phyloP scores from a whole-genome alignment of 2,888 invertebrate genomes.

The Rotaria sp. region DNA sequence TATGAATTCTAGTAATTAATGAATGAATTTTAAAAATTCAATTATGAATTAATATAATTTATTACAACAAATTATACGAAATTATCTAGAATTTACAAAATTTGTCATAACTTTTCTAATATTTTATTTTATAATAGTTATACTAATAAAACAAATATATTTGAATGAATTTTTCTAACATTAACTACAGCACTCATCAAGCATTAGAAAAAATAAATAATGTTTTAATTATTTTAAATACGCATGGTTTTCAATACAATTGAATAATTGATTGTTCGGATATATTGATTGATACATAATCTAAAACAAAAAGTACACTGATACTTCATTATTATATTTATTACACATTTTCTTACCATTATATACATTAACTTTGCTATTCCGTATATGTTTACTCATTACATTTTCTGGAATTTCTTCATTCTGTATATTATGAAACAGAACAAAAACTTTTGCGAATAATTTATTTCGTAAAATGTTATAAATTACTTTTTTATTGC shows the following conservation, averaged over 20 bases:
- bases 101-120: too few species aligned
- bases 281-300: not conserved
- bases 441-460: not conserved
- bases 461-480: not conserved
- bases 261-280: not conserved
- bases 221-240: not conserved
- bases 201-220: not conserved
- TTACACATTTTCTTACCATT: not conserved
- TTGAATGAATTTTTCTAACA: too few species aligned
- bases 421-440: not conserved
- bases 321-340: not conserved
- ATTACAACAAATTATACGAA: too few species aligned
- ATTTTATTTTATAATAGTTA: too few species aligned
- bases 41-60: too few species aligned
- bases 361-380: not conserved
- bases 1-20: too few species aligned
- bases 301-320: not conserved
- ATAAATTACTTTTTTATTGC: not conserved
- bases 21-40: too few species aligned
- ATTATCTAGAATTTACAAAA: too few species aligned
- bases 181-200: not conserved
- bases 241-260: not conserved
- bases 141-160: too few species aligned
- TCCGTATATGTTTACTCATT: not conserved
- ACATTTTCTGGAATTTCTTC: not conserved